Percentiles rank a stretch among this genome's conserved stretches.
Conservation (phyloP, 2,888 invertebrate genomes). For the Carpatolechia fugitivella region DNA sequence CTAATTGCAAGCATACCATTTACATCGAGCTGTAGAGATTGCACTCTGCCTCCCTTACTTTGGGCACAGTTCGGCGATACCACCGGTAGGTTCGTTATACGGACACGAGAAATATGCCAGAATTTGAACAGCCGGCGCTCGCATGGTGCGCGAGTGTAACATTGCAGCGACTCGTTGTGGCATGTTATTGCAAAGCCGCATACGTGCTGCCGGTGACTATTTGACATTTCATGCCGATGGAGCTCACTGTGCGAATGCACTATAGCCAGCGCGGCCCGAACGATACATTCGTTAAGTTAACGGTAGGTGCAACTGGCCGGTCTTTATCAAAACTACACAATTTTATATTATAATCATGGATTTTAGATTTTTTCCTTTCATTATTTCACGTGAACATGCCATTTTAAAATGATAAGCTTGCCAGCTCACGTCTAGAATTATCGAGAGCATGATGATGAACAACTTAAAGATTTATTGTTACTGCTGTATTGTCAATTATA, state of each 20-base stretch:
- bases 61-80: slow-evolving; percentile 39
- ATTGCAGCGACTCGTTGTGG: slow-evolving; percentile 74
- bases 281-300: background rate
- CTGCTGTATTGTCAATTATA: too few relatives aligned
- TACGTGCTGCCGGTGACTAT: slow-evolving; percentile 68
- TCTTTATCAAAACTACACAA: too few relatives aligned
- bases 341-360: too few relatives aligned
- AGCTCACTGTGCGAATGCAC: slow-evolving; percentile 43
- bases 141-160: slow-evolving; percentile 63
- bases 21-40: slow-evolving; percentile 31
- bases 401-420: slow-evolving; percentile 18
- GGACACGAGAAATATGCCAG: slow-evolving; percentile 69
- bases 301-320: background rate
- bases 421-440: too few relatives aligned
- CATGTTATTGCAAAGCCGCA: slow-evolving; percentile 78
- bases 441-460: too few relatives aligned
- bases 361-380: too few relatives aligned
- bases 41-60: slow-evolving; percentile 40
- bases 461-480: too few relatives aligned
- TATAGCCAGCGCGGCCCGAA: background rate
- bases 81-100: slow-evolving; percentile 41
- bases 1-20: slow-evolving; percentile 46
- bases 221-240: slow-evolving; percentile 77
- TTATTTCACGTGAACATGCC: background rate
- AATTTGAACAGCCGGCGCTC: slow-evolving; percentile 61